Conservation (phyloP, 2,888 invertebrate genomes). For the Diachrysia chrysitis region DNA sequence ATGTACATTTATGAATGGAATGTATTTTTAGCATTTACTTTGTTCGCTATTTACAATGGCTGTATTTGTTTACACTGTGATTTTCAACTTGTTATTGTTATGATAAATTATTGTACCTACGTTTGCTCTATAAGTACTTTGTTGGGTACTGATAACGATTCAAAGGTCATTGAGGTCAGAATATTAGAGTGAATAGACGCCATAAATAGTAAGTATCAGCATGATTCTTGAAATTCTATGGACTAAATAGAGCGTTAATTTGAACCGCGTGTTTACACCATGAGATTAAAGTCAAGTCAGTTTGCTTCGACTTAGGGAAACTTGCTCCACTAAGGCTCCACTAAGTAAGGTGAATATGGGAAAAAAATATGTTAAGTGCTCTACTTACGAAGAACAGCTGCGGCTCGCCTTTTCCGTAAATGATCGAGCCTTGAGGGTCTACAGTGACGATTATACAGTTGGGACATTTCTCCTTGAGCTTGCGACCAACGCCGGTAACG, state of each 20-base stretch:
- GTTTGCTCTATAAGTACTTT: neutral
- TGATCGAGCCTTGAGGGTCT: constrained; percentile 93
- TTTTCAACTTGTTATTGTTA: neutral
- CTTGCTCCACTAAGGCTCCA: too few relatives aligned
- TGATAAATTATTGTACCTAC: neutral
- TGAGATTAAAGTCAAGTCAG: too few relatives aligned
- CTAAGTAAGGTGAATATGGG: too few relatives aligned
- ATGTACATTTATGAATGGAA: neutral
- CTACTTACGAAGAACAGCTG: constrained; percentile 65
- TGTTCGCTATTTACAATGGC: neutral
- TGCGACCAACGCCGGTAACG: constrained; percentile 95
- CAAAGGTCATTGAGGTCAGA: neutral
- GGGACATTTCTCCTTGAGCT: constrained; percentile 94
- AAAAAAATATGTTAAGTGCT: too few relatives aligned
- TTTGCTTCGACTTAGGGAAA: too few relatives aligned
- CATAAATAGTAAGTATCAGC: too few relatives aligned
- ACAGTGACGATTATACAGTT: constrained; percentile 94
- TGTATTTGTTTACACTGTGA: neutral
- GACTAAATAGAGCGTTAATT: too few relatives aligned
- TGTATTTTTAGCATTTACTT: neutral
- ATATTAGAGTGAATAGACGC: too few relatives aligned
- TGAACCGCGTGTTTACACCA: too few relatives aligned
- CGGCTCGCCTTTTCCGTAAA: constrained; percentile 90
- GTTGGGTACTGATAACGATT: neutral
- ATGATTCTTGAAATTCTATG: too few relatives aligned